phyloP scores from a whole-genome alignment of 2,888 invertebrate genomes.

The Minunthozetes semirufus region DNA sequence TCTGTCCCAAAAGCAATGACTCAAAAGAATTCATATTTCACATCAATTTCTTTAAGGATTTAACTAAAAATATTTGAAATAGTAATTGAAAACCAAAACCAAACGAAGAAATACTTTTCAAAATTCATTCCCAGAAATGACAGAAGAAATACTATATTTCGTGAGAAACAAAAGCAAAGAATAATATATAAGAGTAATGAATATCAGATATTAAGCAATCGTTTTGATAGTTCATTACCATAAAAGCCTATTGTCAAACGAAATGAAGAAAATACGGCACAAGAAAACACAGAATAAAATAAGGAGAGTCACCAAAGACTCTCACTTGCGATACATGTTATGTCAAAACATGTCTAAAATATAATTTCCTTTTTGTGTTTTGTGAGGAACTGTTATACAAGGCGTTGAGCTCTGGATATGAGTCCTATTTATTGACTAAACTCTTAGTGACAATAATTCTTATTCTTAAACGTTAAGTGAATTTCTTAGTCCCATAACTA shows the following conservation, averaged over 20 bases:
- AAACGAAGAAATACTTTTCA: no score
- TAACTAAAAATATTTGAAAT: no score
- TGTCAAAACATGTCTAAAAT: slow-evolving; percentile 16
- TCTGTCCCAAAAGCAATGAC: no score
- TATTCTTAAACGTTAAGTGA: background rate
- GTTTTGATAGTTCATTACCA: background rate
- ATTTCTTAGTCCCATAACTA: slow-evolving; percentile 2
- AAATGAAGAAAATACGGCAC: background rate
- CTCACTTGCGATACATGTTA: background rate
- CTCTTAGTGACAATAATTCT: background rate
- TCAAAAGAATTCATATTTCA: no score
- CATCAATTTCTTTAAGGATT: no score
- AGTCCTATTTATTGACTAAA: background rate
- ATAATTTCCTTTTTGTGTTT: slow-evolving; percentile 7
- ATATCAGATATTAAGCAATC: background rate
- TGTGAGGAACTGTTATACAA: background rate
- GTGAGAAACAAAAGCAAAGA: background rate
- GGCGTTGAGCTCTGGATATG: background rate
- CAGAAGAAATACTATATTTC: background rate
- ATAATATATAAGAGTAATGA: background rate
- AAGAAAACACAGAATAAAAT: no score
- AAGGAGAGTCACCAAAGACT: no score
- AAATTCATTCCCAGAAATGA: no score
- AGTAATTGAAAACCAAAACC: no score
- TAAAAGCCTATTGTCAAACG: background rate